Percentiles rank a stretch among this genome's conserved stretches.
phyloP scores from a whole-genome alignment of 2,797 vertebrate species.

The Gallinago nigripennis region DNA sequence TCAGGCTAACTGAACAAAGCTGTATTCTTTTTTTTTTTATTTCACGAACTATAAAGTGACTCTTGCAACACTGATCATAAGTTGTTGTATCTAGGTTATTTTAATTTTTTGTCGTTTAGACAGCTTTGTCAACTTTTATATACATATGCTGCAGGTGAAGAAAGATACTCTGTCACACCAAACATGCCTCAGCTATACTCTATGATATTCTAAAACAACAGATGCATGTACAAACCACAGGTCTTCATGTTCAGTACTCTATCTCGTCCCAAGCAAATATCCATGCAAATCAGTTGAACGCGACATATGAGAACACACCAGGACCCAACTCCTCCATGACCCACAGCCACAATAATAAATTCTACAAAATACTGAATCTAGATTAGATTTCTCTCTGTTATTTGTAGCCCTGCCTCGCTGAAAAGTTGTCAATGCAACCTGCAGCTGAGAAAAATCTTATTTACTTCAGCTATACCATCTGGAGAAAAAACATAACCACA shows the following conservation, averaged over 20 bases:
- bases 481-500: neutral
- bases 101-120: neutral
- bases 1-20: neutral
- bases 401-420: neutral
- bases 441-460: slow-evolving; percentile 6
- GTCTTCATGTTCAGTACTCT: neutral
- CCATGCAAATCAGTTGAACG: neutral
- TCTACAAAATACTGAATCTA: neutral
- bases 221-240: neutral
- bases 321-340: neutral
- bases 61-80: neutral
- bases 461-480: neutral
- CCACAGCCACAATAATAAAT: neutral
- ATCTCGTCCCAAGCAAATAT: neutral
- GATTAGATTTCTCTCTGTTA: neutral
- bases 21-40: neutral
- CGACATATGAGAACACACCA: neutral
- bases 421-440: neutral
- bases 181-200: neutral
- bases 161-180: neutral
- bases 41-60: neutral
- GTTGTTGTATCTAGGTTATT: neutral
- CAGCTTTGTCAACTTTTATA: neutral
- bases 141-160: neutral
- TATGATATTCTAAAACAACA: neutral